These are phyloP conservation scores for Pangasius djambal DNA, from an alignment of 2,797 vertebrate species.

Conservation along the genomic window DNA sequence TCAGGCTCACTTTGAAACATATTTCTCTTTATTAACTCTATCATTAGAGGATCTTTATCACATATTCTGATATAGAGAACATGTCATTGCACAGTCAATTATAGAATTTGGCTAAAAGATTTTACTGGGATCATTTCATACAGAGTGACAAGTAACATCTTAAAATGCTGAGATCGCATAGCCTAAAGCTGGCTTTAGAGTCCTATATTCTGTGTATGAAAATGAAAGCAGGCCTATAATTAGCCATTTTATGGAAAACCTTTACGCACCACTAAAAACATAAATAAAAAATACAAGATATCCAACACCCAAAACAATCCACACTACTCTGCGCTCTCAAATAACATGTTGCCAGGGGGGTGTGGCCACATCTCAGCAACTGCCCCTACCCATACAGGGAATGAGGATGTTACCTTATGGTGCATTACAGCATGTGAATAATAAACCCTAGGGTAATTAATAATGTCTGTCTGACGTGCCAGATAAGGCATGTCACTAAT, in stretches of 20 bases:
- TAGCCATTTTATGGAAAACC: background rate
- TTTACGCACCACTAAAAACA: background rate
- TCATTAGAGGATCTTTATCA: background rate
- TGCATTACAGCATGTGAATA: background rate
- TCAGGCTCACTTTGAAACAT: background rate
- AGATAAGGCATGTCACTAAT: background rate
- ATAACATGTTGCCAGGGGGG: background rate
- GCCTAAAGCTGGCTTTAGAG: background rate
- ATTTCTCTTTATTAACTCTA: background rate
- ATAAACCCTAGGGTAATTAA: background rate
- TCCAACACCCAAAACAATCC: background rate
- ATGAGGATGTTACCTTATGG: background rate
- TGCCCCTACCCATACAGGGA: background rate
- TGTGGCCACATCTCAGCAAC: background rate
- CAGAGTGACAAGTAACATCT: background rate
- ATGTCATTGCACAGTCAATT: background rate
- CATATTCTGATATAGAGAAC: background rate
- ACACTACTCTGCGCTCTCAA: background rate
- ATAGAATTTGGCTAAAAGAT: background rate
- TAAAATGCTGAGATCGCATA: background rate
- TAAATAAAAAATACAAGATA: conserved; percentile 3
- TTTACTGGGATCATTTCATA: background rate
- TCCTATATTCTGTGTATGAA: background rate
- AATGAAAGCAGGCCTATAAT: background rate
- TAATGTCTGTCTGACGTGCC: background rate